Evolutionary conservation across 2,113 vertebrate species (phyloP), one percentile per base, ranked within the genome.

Genomic region (Puma concolor): DNA sequence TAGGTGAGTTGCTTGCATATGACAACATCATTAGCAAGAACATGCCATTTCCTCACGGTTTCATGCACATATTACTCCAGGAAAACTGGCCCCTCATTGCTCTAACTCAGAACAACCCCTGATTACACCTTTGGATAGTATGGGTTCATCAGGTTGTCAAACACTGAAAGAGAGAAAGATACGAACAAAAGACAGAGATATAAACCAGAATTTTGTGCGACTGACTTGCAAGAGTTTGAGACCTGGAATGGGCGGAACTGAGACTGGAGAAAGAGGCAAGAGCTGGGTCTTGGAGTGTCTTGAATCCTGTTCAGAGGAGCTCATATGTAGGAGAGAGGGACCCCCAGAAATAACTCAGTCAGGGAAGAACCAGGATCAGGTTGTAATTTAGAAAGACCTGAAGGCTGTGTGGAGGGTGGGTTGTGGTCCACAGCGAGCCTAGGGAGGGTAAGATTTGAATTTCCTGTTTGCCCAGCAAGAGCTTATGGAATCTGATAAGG

Each of bases 221-320:
- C 15, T 86, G 91, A 67, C 77, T 93, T 88, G 31, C 1, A 88
- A 95, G 91, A 31, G 50, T 94, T 71, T 96, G 41, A 93, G 91
- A 79, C 5, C 11, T 44, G 31, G 16, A 44, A 80, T 83, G 38
- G 38, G 76, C 21, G 66, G 17, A 91, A 33, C 23, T 93, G 52
- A 95, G 38, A 91, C 5, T 71, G 52, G 15, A 92, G n/a, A 80
- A 54, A 86, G 76, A 92, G 15, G 12, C 38, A 81, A 85, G 25
- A 7, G 3, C 11, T 91, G 79, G 6, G 38, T 76, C 38, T 74
- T 48, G 17, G 60, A 86, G 44, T 4, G 7, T 2, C 38, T 83
- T 92, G 64, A 82, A 57, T 86, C 63, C 13, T 74, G 21, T 94
- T 93, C 19, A 72, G 29, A 88, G 23, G 36, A 60, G 23, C 84